Percentiles rank a stretch among this genome's conserved stretches.
phyloP scores from a whole-genome alignment of 2,113 vertebrate genomes.

The Python bivittatus region DNA sequence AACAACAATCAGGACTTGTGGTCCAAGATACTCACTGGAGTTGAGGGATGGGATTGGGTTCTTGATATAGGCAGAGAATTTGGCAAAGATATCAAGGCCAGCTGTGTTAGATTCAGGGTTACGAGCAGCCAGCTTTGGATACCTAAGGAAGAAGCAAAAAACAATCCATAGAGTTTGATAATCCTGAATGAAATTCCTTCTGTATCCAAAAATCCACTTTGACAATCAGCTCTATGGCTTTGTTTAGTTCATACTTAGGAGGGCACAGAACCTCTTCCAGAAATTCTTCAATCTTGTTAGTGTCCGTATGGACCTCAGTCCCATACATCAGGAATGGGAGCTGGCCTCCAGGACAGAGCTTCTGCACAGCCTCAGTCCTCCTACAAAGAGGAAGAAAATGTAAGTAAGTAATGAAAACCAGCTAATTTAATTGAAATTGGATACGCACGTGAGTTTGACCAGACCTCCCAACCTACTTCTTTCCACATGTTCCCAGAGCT shows the following conservation, averaged over 20 bases:
- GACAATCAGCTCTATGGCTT: background rate
- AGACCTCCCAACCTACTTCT: background rate
- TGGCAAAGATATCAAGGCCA: conserved; percentile 88
- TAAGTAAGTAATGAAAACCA: background rate
- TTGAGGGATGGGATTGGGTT: conserved; percentile 86
- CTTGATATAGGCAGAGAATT: conserved; percentile 91
- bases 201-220: too few species aligned
- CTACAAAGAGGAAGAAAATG: conserved; percentile 60
- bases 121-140: conserved; percentile 82
- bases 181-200: background rate
- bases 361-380: conserved; percentile 85
- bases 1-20: too few species aligned
- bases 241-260: conserved; percentile 75
- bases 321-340: conserved; percentile 87
- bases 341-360: conserved; percentile 87
- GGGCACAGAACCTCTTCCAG: conserved; percentile 86
- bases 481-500: background rate
- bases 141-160: conserved; percentile 66
- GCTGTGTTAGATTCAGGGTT: conserved; percentile 93
- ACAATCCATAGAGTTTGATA: background rate
- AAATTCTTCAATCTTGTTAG: conserved; percentile 94
- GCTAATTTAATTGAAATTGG: background rate
- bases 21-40: conserved; percentile 75
- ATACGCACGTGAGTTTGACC: background rate
- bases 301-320: conserved; percentile 88